Conservation (phyloP, 2,888 invertebrate species). For the Rhynchonema sp. region DNA sequence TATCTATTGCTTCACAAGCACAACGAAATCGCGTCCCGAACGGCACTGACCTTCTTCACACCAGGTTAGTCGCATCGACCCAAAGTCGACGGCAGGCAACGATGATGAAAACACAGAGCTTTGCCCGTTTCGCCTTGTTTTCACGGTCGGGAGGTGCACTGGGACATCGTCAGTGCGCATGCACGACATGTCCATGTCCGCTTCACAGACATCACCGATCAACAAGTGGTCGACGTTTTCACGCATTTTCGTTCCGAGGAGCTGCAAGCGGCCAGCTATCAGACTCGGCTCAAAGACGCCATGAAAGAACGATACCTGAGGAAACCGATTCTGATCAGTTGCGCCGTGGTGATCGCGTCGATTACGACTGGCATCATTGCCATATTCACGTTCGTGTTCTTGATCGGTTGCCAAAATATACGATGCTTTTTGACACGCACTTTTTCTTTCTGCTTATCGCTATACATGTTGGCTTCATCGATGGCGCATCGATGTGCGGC, state of each 20-base stretch:
- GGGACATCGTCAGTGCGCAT: no score
- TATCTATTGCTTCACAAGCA: background rate
- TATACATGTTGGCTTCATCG: no score
- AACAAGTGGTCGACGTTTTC: background rate
- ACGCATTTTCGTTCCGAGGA: background rate
- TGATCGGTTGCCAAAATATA: no score
- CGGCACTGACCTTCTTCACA: background rate
- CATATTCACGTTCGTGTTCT: constrained; percentile 4
- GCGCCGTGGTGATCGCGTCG: background rate
- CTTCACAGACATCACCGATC: background rate
- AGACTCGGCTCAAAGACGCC: background rate
- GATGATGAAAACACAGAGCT: no score
- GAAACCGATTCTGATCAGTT: constrained; percentile 1
- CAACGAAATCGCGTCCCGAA: background rate
- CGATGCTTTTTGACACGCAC: no score
- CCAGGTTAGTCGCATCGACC: background rate
- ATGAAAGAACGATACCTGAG: background rate
- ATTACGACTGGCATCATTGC: constrained; percentile 6
- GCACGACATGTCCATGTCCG: no score
- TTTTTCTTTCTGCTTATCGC: no score
- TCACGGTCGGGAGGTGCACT: no score
- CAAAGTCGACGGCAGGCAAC: no score
- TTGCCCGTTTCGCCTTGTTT: no score
- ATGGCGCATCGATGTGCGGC: no score
- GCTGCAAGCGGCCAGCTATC: background rate